These are phyloP conservation scores for Lepetodrilus schrolli DNA, from an alignment of 2,888 invertebrate species.

Conservation along the genomic window DNA sequence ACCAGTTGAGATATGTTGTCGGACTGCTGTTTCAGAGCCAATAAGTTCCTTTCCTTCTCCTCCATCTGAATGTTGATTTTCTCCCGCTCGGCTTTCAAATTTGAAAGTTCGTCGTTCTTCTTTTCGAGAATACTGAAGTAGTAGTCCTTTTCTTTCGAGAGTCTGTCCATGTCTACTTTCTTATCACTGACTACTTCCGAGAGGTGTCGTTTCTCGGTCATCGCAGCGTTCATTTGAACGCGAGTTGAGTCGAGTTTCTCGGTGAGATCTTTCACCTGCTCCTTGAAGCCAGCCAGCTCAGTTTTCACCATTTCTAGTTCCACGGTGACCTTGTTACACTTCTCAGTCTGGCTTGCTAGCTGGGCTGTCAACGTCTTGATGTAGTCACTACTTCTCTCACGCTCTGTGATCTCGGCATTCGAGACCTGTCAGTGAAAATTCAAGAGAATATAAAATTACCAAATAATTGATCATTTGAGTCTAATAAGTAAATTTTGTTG, in stretches of 20 bases:
- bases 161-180: slow-evolving; percentile 54
- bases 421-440: too few relatives aligned
- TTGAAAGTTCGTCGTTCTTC: slow-evolving; percentile 58
- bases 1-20: slow-evolving; percentile 59
- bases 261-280: slow-evolving; percentile 51
- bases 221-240: slow-evolving; percentile 53
- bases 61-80: slow-evolving; percentile 64
- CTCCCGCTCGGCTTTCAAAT: slow-evolving; percentile 58
- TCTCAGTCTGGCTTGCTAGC: slow-evolving; percentile 63
- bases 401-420: slow-evolving; percentile 63
- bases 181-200: slow-evolving; percentile 56
- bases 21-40: slow-evolving; percentile 63
- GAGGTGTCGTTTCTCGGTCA: slow-evolving; percentile 58
- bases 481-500: too few relatives aligned
- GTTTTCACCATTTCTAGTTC: slow-evolving; percentile 57
- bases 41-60: slow-evolving; percentile 68
- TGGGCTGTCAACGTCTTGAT: slow-evolving; percentile 61
- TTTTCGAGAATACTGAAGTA: slow-evolving; percentile 64
- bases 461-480: too few relatives aligned
- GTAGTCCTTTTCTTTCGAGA: slow-evolving; percentile 66
- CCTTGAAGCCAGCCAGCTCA: slow-evolving; percentile 54
- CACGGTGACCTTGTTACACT: slow-evolving; percentile 55
- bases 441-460: too few relatives aligned
- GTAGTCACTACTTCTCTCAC: slow-evolving; percentile 61
- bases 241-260: slow-evolving; percentile 55